phyloP scores from a whole-genome alignment of 2,113 vertebrate species.

The Forbesichthys agassizii region DNA sequence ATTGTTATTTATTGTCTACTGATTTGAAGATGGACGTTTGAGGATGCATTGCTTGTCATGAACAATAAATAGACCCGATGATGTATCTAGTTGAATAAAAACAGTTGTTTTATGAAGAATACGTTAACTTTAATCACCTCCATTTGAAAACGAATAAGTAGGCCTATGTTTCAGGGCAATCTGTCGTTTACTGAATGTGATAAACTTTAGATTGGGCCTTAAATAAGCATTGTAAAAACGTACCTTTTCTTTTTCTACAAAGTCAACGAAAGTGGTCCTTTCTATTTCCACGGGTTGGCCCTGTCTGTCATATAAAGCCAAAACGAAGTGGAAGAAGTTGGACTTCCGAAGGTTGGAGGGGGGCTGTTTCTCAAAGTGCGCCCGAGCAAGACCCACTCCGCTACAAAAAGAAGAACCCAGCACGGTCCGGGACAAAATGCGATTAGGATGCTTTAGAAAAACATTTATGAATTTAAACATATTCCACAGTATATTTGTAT shows the following conservation, averaged over 20 bases:
- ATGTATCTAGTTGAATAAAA: conserved; percentile 35
- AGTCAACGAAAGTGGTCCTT: conserved; percentile 93
- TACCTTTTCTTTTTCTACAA: conserved; percentile 98
- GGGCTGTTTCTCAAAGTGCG: conserved; percentile 99
- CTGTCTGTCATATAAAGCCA: conserved; percentile 97
- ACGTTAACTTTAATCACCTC: neutral
- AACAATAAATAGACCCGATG: conserved; percentile 25
- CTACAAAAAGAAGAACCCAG: conserved; percentile 83
- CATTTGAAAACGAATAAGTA: conserved; percentile 6
- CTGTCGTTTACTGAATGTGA: too few species aligned
- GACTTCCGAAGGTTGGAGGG: conserved; percentile 98
- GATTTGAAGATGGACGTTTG: conserved; percentile 1
- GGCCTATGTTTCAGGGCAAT: too few species aligned
- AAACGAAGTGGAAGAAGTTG: conserved; percentile 99
- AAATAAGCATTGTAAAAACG: conserved; percentile 40
- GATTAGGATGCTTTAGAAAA: neutral
- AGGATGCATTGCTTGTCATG: neutral
- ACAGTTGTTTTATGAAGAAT: conserved; percentile 14
- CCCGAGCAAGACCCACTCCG: conserved; percentile 96
- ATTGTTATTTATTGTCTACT: neutral
- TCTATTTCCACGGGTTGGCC: conserved; percentile 98
- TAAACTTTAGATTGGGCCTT: too few species aligned
- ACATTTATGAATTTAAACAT: neutral
- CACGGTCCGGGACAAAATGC: conserved; percentile 35
- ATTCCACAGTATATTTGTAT: neutral